Conservation (phyloP, 2,797 vertebrate genomes). For the Fundulus diaphanus region DNA sequence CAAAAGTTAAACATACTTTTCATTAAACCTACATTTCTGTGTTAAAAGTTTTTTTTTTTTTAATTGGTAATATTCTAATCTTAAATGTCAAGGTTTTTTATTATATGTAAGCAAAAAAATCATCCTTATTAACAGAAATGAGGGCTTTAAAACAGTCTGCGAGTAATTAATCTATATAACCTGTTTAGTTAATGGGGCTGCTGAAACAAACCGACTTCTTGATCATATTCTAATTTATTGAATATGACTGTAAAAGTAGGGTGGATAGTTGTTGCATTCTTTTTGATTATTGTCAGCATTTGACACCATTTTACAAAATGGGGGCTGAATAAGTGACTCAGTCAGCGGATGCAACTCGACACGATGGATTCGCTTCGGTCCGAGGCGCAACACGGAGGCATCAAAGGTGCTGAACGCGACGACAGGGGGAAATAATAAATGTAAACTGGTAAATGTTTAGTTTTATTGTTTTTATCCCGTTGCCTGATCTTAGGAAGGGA, state of each 20-base stretch:
- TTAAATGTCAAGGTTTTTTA: no score
- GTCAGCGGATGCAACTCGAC: not conserved
- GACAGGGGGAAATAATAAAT: not conserved
- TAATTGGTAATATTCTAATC: no score
- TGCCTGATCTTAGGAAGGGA: not conserved
- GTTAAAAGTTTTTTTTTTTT: no score
- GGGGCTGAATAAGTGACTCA: not conserved
- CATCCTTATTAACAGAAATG: no score
- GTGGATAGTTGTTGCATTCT: not conserved
- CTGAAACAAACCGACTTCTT: no score
- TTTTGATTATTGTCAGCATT: not conserved
- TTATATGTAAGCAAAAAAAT: no score
- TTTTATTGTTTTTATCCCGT: not conserved
- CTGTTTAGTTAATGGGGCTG: no score
- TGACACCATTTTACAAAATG: not conserved
- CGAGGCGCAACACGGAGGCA: not conserved
- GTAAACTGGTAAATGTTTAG: not conserved
- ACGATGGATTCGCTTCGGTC: not conserved
- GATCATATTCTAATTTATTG: no score
- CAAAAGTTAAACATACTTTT: no score
- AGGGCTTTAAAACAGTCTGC: no score
- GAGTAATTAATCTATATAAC: no score
- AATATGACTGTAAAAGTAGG: not conserved
- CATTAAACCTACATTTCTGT: no score
- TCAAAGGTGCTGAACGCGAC: not conserved